Evolutionary conservation across 2,797 vertebrate genomes (phyloP).

Genomic region (Chelon auratus): DNA sequence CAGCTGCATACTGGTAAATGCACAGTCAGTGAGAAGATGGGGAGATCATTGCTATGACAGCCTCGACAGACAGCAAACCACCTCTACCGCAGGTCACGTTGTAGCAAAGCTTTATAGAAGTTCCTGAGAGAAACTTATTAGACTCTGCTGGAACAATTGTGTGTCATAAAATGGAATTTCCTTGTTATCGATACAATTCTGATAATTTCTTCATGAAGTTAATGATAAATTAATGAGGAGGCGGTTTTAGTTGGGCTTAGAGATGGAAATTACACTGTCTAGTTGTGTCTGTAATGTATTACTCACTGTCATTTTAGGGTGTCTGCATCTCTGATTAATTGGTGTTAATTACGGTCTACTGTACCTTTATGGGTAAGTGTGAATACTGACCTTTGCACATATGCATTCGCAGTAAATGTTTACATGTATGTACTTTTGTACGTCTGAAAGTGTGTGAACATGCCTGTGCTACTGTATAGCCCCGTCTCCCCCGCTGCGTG

Average conservation of each 20-base stretch:
- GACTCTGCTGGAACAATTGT: background rate
- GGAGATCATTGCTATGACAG: background rate
- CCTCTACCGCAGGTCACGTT: background rate
- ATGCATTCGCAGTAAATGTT: background rate
- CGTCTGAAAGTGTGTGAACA: background rate
- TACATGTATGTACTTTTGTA: background rate
- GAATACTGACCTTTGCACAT: constrained; percentile 4
- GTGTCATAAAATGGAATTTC: no score
- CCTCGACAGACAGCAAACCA: background rate
- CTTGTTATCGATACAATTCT: no score
- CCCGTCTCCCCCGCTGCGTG: constrained; percentile 43
- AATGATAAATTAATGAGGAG: no score
- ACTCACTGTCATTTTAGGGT: no score
- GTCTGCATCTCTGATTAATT: no score
- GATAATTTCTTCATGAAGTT: no score
- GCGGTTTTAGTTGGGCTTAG: no score
- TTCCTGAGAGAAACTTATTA: background rate
- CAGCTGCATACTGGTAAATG: background rate
- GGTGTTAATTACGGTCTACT: background rate
- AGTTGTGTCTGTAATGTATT: no score
- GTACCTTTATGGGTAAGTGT: constrained; percentile 4
- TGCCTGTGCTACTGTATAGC: constrained; percentile 33
- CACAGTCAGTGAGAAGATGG: background rate
- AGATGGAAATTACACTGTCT: no score
- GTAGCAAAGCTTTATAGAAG: background rate